phyloP scores from a whole-genome alignment of 2,113 vertebrate genomes.

The Leptodactylus fuscus region DNA sequence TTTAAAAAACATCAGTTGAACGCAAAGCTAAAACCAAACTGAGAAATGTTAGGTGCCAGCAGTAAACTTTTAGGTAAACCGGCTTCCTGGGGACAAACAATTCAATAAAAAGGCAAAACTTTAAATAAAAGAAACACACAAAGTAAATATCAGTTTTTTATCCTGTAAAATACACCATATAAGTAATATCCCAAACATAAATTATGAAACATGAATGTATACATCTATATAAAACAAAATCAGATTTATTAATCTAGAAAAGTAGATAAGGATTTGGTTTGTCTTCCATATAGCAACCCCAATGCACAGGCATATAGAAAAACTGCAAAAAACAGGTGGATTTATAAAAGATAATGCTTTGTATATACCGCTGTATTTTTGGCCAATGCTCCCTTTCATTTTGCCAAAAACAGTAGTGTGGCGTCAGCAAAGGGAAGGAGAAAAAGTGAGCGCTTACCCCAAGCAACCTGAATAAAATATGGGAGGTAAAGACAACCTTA shows the following conservation, averaged over 20 bases:
- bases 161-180: conserved; percentile 9
- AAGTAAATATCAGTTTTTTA: not conserved
- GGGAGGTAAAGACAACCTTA: not conserved
- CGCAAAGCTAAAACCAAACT: not conserved
- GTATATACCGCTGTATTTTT: not conserved
- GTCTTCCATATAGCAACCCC: not conserved
- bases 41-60: not conserved
- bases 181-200: not conserved
- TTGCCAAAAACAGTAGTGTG: not conserved
- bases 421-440: not conserved
- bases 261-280: not conserved
- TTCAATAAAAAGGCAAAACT: not conserved
- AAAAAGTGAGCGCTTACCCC: not conserved
- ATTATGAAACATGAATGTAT: conserved; percentile 3
- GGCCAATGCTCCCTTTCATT: not conserved
- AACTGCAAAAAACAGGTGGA: not conserved
- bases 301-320: not conserved
- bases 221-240: not conserved
- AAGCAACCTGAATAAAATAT: not conserved
- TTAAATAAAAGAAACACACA: not conserved
- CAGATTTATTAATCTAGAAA: not conserved
- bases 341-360: not conserved
- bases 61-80: not conserved
- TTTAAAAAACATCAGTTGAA: too few relatives aligned
- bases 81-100: too few relatives aligned